Evolutionary conservation across 2,888 invertebrate species (phyloP), one percentile per base, ranked within the genome.

Genomic region (Epistrophella euchroma): DNA sequence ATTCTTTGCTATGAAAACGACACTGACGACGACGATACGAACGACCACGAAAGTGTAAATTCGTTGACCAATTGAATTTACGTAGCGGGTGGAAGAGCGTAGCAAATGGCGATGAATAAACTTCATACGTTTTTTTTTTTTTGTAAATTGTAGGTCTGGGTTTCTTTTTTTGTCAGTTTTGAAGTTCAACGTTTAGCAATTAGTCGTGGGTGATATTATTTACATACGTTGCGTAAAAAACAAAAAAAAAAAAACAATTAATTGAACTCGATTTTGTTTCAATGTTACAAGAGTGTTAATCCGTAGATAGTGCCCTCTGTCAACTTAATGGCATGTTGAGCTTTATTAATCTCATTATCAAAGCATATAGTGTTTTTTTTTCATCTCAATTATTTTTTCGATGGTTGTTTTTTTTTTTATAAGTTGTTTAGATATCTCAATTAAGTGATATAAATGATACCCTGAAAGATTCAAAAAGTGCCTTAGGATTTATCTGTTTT

Each of bases 171-270:
- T 77, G 50, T 72, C 70, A 74, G 82, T 86, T 86, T 86, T 86
- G 86, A 86, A 86, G 86, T 86, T 86, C 86, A 86, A 81, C 82
- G 74, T 82, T 86, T 73, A 78, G 82, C 86, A 82, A 86, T 82
- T 52, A 81, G 85, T 70, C 70, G 85, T 81, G 81, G 76, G 76
- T 76, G 81, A 80, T 19, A 32, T 32, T 32, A 32, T 32, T 32
- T 9, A 32, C 9, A 32, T 66, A 7, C 43, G 71, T 86, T 86
- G 82, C 86, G 77, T 82, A 86, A 78, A 82, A 78, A 81, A n/a
- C n/a, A n/a, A n/a, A n/a, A n/a, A n/a, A n/a, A n/a, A n/a, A n/a
- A n/a, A n/a, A n/a, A 85, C 77, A 81, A 82, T 70, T 82, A 19
- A 74, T 82, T 86, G 77, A 82, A 82, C 81, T 77, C 81, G 74